A percentile compares a stretch with the other conserved stretches of the same genome.
These are phyloP conservation scores for Drosophila meridionalis DNA, from an alignment of 2,888 invertebrate genomes.

Conservation along the genomic window DNA sequence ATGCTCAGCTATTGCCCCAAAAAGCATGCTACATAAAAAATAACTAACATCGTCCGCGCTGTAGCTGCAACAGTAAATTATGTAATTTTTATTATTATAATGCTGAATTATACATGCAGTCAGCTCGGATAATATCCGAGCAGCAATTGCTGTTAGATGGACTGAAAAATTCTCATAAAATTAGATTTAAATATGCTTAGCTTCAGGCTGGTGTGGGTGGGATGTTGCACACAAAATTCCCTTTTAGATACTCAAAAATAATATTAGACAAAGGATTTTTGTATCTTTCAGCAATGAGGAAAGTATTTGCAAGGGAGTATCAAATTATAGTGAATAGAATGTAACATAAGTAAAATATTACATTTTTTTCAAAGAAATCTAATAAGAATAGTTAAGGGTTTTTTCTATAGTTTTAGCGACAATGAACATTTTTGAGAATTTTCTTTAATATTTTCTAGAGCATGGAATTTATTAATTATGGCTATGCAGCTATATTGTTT, in stretches of 20 bases:
- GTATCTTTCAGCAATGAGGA: not conserved
- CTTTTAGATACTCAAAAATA: not conserved
- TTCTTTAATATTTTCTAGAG: no score
- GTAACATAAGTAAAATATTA: no score
- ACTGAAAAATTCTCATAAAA: not conserved
- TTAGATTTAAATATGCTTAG: not conserved
- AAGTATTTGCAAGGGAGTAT: not conserved
- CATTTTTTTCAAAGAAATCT: not conserved
- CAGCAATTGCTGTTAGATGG: not conserved
- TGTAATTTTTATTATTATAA: conserved; percentile 7
- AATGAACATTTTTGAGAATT: no score
- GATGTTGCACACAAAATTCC: not conserved
- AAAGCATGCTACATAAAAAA: conserved; percentile 9
- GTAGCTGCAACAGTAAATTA: conserved; percentile 4
- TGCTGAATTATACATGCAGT: conserved; percentile 8
- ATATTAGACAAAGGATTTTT: not conserved
- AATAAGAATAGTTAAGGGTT: no score
- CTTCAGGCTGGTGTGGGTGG: not conserved
- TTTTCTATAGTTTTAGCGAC: no score
- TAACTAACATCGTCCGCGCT: not conserved
- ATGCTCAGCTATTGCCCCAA: conserved; percentile 6
- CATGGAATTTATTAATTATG: no score
- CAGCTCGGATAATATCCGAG: not conserved
- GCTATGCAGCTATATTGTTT: no score
- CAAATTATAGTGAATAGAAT: not conserved